Base-by-base conservation (phyloP, 2,888 invertebrate species). In the Caenorhabditis angaria region DNA sequence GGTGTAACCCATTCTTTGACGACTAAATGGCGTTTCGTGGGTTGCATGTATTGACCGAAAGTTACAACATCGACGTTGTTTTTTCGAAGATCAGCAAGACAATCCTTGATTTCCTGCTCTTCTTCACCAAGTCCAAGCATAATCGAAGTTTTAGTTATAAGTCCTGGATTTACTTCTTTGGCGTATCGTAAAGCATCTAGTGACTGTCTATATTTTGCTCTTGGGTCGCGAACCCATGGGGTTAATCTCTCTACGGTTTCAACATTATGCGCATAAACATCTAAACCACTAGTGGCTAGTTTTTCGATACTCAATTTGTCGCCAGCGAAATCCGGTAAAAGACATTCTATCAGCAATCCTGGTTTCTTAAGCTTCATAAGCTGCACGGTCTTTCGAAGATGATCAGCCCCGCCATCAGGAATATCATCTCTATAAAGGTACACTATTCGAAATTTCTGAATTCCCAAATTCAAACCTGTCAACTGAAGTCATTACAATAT, bases 31-130 rank as follows among this genome's bases (percentile, higher is more conserved):
- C 93, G 91, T 87, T 95, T 97, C 0, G 97, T 99, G 0, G 99
- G 99, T 88, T 99, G 99, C 97, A 99, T 99, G 89, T 99, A 99
- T 87, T 99, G 99, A 0, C 99, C 99, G 5, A 99, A 90, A 0
- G 99, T 99, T 0, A 99, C 89, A 88, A 97, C 97, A 89, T 97
- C 97, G 0, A 99, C 97, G 41, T 92, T 93, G 51, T 73, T 76
- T 1, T 51, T 47, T 4, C 80, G 73, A n/a, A 85, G 69, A 70
- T 85, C 85, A 18, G 14, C 53, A 69, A 85, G 67, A 29, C 80
- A 76, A 57, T 76, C 67, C 54, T 77, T 71, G 25, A 85, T 74
- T 66, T 96, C 93, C 50, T 91, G 91, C 84, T 96, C 95, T 0
- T 92, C 92, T 89, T 97, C 96, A n/a, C 91, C 91, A 2, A 99